Percentiles rank a stretch among this genome's conserved stretches.
These are phyloP conservation scores for Crotophaga sulcirostris DNA, from an alignment of 2,113 vertebrate species.

Conservation along the genomic window DNA sequence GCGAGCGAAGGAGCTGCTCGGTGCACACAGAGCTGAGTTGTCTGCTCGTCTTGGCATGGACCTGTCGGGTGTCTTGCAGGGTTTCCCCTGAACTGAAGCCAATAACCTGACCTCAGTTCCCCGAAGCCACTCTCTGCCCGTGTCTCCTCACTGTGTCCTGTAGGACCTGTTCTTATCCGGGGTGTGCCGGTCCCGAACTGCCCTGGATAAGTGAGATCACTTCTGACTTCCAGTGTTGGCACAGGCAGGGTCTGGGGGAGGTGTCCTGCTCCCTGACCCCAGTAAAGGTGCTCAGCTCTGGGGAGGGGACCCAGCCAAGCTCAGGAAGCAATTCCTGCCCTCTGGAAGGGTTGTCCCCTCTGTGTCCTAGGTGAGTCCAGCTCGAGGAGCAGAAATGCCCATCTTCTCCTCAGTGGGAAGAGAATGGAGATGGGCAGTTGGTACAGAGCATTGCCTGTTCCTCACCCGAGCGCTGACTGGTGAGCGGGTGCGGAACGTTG, in stretches of 20 bases:
- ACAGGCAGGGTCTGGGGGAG: neutral
- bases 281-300: neutral
- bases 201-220: neutral
- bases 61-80: neutral
- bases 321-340: neutral
- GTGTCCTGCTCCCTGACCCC: neutral
- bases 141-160: neutral
- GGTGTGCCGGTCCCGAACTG: neutral
- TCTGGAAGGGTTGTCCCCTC: neutral
- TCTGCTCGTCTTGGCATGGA: neutral
- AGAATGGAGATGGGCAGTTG: neutral
- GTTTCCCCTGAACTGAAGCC: neutral
- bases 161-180: neutral
- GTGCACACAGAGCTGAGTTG: neutral
- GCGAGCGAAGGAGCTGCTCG: too few species aligned
- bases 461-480: neutral
- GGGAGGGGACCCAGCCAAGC: neutral
- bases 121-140: neutral
- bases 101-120: neutral
- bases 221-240: neutral
- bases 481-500: neutral
- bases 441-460: neutral
- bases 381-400: neutral
- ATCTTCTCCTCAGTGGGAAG: neutral
- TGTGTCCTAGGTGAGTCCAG: neutral